Evolutionary conservation across 2,113 vertebrate species (phyloP), one percentile per base, ranked within the genome.

Genomic region (Tachycineta bicolor): DNA sequence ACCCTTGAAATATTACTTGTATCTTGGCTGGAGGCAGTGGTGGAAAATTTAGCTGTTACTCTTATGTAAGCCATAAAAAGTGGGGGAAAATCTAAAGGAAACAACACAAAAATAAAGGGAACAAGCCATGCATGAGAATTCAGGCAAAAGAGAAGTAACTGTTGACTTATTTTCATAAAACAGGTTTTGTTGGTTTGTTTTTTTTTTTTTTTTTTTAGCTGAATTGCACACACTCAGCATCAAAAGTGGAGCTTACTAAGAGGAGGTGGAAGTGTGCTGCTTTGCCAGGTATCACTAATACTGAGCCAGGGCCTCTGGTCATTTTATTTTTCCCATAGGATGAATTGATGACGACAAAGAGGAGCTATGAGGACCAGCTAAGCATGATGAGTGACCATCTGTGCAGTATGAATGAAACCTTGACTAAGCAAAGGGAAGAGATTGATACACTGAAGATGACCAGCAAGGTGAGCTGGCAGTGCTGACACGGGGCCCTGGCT

Each of bases 311-410:
- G 31, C 13, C 44, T 49, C 65, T 53, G 64, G 15, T 44, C 52
- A 1, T 47, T 76, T 60, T 28, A 34, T 62, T 69, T 62, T 11
- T 41, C 41, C 16, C n/a, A 23, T 93, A 99, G 99, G 99, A 99
- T 91, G 99, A 99, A 73, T 95, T 99, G 95, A 98, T 98, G 53
- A 99, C 99, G 0, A 99, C 99, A 5, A 99, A 99, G 97, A 98
- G 99, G 94, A 99, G 99, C 97, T 99, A 99, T 0, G 99, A 99
- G 95, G 99, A 99, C 88, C 99, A 99, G 97, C 94, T 99, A 63
- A 99, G 99, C 91, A 99, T 99, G 99, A 99, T 99, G 99, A 99
- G 99, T n/a, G 99, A 99, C 94, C 99, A 99, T 86, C 98, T 99
- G 88, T 99, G 99, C 91, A 99, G 99, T 58, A 99, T 99, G 99